Conservation (phyloP, 2,888 invertebrate species). For the Caenorhabditis panamensis region DNA sequence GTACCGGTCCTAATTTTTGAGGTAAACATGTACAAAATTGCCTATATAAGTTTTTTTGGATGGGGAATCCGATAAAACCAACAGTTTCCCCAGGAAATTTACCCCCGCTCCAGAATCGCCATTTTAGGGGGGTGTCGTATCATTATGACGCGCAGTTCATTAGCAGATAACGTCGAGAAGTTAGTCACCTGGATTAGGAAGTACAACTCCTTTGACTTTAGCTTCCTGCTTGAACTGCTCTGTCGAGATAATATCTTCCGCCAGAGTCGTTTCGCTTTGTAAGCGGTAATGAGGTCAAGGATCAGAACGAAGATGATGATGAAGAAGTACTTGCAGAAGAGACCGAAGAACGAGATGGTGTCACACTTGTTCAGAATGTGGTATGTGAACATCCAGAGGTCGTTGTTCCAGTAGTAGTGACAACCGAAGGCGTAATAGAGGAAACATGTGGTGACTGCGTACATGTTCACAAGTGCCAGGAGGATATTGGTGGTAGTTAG, state of each 20-base stretch:
- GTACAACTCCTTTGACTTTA: slow-evolving; percentile 18
- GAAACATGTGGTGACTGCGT: slow-evolving; percentile 18
- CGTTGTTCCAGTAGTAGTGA: slow-evolving; percentile 36
- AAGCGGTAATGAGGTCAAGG: slow-evolving; percentile 15
- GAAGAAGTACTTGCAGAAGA: slow-evolving; percentile 38
- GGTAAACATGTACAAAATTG: no score
- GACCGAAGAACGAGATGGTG: slow-evolving; percentile 34
- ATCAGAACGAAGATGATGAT: slow-evolving; percentile 28
- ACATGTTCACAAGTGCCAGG: slow-evolving; percentile 15
- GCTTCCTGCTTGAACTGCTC: slow-evolving; percentile 7
- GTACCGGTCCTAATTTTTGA: no score
- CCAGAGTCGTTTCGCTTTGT: slow-evolving; percentile 26
- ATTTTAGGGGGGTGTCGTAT: no score
- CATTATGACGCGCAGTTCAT: no score
- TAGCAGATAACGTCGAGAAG: neutral
- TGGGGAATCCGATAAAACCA: no score
- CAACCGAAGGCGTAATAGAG: slow-evolving; percentile 22
- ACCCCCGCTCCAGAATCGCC: no score
- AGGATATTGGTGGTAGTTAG: slow-evolving; percentile 6
- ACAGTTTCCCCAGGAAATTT: no score
- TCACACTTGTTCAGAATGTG: slow-evolving; percentile 28
- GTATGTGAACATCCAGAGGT: slow-evolving; percentile 30
- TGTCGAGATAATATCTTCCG: slow-evolving; percentile 11
- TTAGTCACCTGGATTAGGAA: slow-evolving; percentile 33
- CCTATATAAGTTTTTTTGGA: no score